Base-by-base conservation (phyloP, 2,113 vertebrate species). In the Odocoileus hemionus region DNA sequence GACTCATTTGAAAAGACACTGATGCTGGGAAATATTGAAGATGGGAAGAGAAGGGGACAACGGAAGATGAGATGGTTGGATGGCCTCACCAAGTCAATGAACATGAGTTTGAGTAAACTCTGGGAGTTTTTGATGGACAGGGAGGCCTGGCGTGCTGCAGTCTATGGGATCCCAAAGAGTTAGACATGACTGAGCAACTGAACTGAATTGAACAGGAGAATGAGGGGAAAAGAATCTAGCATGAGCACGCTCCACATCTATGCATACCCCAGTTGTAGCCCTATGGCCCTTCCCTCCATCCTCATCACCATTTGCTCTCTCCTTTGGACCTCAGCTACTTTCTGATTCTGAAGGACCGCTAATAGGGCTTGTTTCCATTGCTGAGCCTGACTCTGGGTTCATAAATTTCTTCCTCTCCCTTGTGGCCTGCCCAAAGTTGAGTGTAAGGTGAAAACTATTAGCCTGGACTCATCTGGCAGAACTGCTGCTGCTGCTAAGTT, bases 21-120 rank as follows among this genome's bases (percentile, higher is more conserved):
- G 5, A 70, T 70, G 67, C 19, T 70, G 19, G 19, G n/a, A 39
- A 70, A 70, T 19, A 70, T 3, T 70, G n/a, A 70, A 70, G 67
- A 23, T 0, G 10, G 67, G 67, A 70, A 0, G 19, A 23, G 67
- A 70, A 23, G 67, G 19, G n/a, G 19, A 39, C 0, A 0, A 12
- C 67, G 39, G n/a, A 70, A 19, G 19, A 70, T 70, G n/a, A 70
- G 10, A 70, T 70, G 19, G n/a, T 23, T 23, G n/a, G 67, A 70
- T 70, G 67, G n/a, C 67, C 23, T 70, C 67, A 70, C 21, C 0
- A 0, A 39, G 19, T 70, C 19, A 39, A 39, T 39, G 67, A 36
- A 70, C 11, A 39, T 70, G 36, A 39, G 0, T 70, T 6, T 70
- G 67, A 70, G 19, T 70, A 13, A 70, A 70, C n/a, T 23, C 67